Evolutionary conservation across 2,113 vertebrate genomes (phyloP), one percentile per base, ranked within the genome.

Genomic region (Esox niger): DNA sequence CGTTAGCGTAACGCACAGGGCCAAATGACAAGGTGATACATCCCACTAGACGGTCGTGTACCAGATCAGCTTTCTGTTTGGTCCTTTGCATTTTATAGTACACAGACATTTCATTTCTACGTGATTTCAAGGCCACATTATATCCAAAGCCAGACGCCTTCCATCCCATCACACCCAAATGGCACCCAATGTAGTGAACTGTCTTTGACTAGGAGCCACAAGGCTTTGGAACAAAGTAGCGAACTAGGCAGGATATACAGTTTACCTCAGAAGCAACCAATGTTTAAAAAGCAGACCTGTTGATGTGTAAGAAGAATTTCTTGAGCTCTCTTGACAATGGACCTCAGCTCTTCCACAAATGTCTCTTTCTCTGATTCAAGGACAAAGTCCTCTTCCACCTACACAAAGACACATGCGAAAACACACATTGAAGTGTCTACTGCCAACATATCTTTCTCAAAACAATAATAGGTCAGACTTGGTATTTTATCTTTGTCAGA

Each of bases 351-450:
- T 66, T 93, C 94, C 35, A 94, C 90, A 92, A 96, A 96, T 84
- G 86, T 95, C 65, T 93, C 92, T 76, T 94, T 96, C 79, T 96
- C 94, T 65, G 79, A 79, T 77, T 95, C 94, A 60, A 95, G 83
- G 43, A 96, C 93, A 93, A 96, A 96, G 67, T 95, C 92, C 84
- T 95, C 93, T 82, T 96, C 95, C 43, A 96, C 95, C 94, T 95
- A 49, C 1, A 74, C 49, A 71, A 64, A 10, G 76, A 79, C n/a
- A 62, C 56, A 78, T 4, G 56, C 27, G 15, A 15, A 43, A n/a
- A 6, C 56, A 55, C 20, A 61, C 62, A 54, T 21, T 4, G 35
- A 43, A 13, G n/a, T n/a, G n/a, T n/a, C n/a, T n/a, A n/a, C n/a
- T n/a, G n/a, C n/a, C n/a, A n/a, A n/a, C n/a, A n/a, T n/a, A n/a